Conservation (phyloP, 1,140 invertebrate species). For the Saccostrea cuccullata region DNA sequence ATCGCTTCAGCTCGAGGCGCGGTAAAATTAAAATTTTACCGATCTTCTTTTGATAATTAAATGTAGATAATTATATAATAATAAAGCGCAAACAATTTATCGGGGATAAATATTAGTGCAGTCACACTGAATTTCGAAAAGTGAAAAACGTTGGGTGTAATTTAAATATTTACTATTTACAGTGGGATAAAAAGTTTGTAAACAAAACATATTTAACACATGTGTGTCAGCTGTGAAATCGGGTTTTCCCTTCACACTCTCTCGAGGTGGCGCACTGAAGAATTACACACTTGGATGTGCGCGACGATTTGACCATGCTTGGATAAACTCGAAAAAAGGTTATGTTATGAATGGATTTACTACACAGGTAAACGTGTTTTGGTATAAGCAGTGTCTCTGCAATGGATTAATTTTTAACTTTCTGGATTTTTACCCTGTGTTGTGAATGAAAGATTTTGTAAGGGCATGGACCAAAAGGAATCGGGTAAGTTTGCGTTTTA, state of each 20-base stretch:
- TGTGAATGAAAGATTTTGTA: constrained; percentile 22
- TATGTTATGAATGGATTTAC: constrained; percentile 38
- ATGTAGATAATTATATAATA: not conserved
- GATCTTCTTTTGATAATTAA: not conserved
- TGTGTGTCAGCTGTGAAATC: not conserved
- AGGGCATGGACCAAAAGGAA: not conserved
- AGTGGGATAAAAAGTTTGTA: not conserved
- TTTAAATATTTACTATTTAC: constrained; percentile 3
- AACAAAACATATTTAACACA: constrained; percentile 16
- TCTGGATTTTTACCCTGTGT: not conserved
- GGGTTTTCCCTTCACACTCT: constrained; percentile 15
- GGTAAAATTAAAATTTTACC: not conserved
- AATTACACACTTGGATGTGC: constrained; percentile 12
- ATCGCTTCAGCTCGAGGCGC: not conserved
- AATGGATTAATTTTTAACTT: constrained; percentile 16
- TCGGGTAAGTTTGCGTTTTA: not conserved
- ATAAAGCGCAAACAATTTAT: not conserved
- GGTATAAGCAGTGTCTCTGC: constrained; percentile 16
- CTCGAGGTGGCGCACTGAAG: not conserved
- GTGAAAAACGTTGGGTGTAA: not conserved
- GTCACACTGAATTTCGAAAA: not conserved
- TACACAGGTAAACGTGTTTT: constrained; percentile 23
- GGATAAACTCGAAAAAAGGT: constrained; percentile 35
- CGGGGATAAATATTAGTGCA: not conserved
- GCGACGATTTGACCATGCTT: constrained; percentile 25